Percentiles rank a stretch among this genome's conserved stretches.
phyloP scores from a whole-genome alignment of 2,113 vertebrate species.

The Otis tarda region DNA sequence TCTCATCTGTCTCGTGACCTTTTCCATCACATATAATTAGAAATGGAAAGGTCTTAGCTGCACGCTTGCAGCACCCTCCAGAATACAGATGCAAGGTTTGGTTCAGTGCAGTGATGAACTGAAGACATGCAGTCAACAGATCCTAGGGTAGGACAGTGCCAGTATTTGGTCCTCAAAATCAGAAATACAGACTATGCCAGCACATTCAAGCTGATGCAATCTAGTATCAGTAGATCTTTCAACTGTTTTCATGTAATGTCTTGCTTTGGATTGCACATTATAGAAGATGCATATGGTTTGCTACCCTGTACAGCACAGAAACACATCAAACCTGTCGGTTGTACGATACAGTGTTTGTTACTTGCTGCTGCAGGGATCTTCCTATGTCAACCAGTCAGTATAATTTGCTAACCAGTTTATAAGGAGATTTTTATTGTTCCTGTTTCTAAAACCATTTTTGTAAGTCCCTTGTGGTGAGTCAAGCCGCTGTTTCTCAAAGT shows the following conservation, averaged over 20 bases:
- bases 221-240: background rate
- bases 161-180: background rate
- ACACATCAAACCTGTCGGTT: background rate
- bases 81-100: constrained; percentile 34
- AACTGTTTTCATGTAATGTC: background rate
- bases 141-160: background rate
- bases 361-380: background rate
- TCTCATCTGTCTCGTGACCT: constrained; percentile 56
- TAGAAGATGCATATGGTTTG: background rate
- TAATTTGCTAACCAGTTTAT: background rate
- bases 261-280: background rate
- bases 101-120: background rate
- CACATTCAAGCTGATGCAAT: background rate
- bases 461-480: background rate
- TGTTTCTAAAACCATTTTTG: constrained; percentile 16
- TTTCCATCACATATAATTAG: constrained; percentile 52
- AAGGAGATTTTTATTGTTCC: constrained; percentile 30
- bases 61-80: background rate
- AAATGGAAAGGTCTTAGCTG: constrained; percentile 61
- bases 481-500: constrained; percentile 32
- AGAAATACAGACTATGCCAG: background rate
- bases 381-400: background rate
- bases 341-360: background rate
- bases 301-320: background rate
- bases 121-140: background rate